Evolutionary conservation across 2,797 vertebrate species (phyloP).

Genomic region (Gymnopithys bicolor): DNA sequence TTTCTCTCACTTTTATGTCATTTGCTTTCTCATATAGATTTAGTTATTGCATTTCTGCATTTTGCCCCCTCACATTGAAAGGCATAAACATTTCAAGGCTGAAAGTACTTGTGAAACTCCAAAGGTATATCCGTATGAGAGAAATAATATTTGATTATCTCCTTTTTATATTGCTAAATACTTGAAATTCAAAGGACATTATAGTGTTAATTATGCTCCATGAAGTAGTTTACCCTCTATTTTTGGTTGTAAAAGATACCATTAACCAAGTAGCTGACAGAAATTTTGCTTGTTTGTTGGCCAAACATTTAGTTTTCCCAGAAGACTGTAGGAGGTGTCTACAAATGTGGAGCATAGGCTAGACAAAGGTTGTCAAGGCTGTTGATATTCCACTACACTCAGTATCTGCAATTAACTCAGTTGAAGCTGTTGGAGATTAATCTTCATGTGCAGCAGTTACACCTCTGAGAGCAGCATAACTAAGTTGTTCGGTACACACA

Average conservation of each 20-base stretch:
- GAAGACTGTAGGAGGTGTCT: not conserved
- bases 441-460: not conserved
- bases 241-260: not conserved
- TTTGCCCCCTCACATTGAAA: too few species aligned
- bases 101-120: not conserved
- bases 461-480: not conserved
- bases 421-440: not conserved
- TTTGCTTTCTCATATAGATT: not conserved
- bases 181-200: not conserved
- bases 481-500: not conserved
- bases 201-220: not conserved
- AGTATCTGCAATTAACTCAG: not conserved
- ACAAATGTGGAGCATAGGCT: not conserved
- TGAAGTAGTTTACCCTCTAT: not conserved
- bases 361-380: not conserved
- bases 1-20: not conserved
- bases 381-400: not conserved
- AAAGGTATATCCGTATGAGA: not conserved
- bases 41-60: not conserved
- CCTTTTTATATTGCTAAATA: not conserved
- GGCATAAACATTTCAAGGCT: not conserved
- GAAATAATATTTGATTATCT: not conserved
- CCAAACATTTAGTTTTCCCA: not conserved
- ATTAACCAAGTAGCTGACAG: not conserved
- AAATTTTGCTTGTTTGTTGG: not conserved